A percentile compares a stretch with the other conserved stretches of the same genome.
Conservation (phyloP, 1,140 invertebrate genomes). For the Zaprionus davidi region DNA sequence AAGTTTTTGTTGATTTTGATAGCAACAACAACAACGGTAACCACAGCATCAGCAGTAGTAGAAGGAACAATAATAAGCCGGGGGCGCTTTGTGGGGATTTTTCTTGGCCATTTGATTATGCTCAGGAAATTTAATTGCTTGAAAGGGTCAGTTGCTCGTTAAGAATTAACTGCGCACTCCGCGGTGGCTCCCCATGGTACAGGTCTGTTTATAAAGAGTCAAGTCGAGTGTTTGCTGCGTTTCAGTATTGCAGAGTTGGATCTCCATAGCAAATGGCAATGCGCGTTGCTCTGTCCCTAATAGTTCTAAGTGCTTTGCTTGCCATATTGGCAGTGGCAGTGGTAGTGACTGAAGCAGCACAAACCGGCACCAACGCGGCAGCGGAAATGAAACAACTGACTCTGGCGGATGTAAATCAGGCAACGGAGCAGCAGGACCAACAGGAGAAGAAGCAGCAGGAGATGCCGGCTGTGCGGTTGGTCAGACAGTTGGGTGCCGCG, state of each 20-base stretch:
- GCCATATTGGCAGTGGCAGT: conserved; percentile 34
- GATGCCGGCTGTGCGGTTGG: conserved; percentile 60
- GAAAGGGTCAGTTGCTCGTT: conserved; percentile 70
- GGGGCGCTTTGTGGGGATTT: conserved; percentile 55
- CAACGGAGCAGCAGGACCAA: conserved; percentile 40
- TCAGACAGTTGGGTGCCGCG: conserved; percentile 55
- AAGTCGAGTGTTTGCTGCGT: conserved; percentile 16
- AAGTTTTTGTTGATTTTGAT: conserved; percentile 27
- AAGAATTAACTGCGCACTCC: conserved; percentile 53
- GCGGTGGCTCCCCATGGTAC: not conserved
- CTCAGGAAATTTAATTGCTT: conserved; percentile 75
- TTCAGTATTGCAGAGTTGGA: conserved; percentile 21
- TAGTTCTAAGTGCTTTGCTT: conserved; percentile 69
- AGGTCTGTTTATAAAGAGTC: conserved; percentile 60
- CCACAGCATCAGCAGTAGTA: conserved; percentile 20
- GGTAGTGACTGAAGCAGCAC: not conserved
- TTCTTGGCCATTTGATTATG: conserved; percentile 70
- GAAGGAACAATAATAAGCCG: conserved; percentile 19
- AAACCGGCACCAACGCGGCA: not conserved
- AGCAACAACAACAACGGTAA: conserved; percentile 1
- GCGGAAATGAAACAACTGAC: conserved; percentile 73
- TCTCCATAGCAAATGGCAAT: conserved; percentile 45
- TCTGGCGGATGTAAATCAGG: conserved; percentile 77
- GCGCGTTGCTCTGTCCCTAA: conserved; percentile 66
- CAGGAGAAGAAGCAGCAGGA: conserved; percentile 60